Evolutionary conservation across 2,113 vertebrate species (phyloP).

Genomic region (Butorides virescens): DNA sequence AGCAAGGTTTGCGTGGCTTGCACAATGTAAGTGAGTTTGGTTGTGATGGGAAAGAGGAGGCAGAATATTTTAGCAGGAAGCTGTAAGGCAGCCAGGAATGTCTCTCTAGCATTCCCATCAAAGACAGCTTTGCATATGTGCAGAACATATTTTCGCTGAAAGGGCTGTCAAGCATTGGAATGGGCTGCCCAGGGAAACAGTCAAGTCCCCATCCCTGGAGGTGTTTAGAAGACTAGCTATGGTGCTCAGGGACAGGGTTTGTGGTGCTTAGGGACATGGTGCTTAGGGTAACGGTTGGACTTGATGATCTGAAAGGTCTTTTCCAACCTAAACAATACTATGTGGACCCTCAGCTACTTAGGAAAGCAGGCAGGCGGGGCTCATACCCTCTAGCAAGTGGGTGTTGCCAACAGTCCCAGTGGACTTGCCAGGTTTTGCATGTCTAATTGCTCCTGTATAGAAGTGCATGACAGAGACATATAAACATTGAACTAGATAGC

Average conservation of each 20-base stretch:
- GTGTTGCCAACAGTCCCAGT: not conserved
- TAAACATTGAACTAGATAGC: not conserved
- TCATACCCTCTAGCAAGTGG: not conserved
- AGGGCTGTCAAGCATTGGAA: no score
- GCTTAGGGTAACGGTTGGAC: no score
- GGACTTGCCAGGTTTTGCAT: not conserved
- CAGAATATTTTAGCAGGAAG: not conserved
- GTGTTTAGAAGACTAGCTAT: no score
- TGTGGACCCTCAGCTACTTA: not conserved
- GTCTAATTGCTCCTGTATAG: not conserved
- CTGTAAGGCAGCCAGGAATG: not conserved
- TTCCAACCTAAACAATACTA: no score
- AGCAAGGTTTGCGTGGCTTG: not conserved
- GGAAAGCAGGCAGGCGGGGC: not conserved
- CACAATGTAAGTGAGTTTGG: not conserved
- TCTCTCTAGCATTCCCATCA: not conserved
- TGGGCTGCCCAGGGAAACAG: no score
- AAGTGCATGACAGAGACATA: not conserved
- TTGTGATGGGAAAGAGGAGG: not conserved
- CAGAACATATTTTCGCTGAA: no score
- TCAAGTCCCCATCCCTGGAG: no score
- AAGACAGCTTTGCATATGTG: not conserved
- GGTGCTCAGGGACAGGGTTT: no score
- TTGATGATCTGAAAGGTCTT: no score
- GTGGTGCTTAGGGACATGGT: no score